Base-by-base conservation (phyloP, 92 coral and sea anemone species). In the Umimayanthus kanabou region DNA sequence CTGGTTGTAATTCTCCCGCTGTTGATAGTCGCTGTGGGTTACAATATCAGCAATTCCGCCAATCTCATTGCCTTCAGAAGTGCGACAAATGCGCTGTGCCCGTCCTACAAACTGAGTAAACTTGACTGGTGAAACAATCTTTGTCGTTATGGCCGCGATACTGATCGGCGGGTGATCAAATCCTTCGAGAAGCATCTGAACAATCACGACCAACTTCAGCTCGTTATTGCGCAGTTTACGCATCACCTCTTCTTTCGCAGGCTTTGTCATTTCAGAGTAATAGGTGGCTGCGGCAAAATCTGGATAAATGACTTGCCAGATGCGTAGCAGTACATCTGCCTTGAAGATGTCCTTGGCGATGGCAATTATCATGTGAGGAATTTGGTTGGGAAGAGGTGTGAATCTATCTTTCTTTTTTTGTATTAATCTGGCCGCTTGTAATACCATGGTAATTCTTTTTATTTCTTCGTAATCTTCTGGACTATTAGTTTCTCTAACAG, bases 351-450 rank as follows among this genome's bases (percentile, higher is more conserved):
- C 73, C 50, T 37, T 61, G 22, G 82, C 1, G 4, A 91, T 88
- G 8, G 93, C 93, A 6, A 91, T 91, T 4, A 90, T 90, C 93
- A 91, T 88, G 72, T 88, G 93, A 4, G 93, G 91, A 7, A 65
- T 66, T 9, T 39, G 28, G 79, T 10, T 66, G 1, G 92, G 92
- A 1, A 85, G 81, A 3, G 85, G 91, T 8, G 29, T 5, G 3
- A 15, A 22, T 18, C 0, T 6, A 33, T 77, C 57, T 42, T 84
- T 91, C 3, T 9, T 0, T 9, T 77, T 65, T 20, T 82, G 85
- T 18, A 82, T 39, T 33, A 18, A 9, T 42, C 61, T 78, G 16
- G 83, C 89, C 26, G 2, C 6, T 30, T 29, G 3, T 5, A 88
- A 80, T 53, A 91, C 84, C 42, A 33, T 0, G 11, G 8, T 6